These are phyloP conservation scores for Laothoe populi DNA, from an alignment of 2,888 invertebrate genomes.

Conservation along the genomic window DNA sequence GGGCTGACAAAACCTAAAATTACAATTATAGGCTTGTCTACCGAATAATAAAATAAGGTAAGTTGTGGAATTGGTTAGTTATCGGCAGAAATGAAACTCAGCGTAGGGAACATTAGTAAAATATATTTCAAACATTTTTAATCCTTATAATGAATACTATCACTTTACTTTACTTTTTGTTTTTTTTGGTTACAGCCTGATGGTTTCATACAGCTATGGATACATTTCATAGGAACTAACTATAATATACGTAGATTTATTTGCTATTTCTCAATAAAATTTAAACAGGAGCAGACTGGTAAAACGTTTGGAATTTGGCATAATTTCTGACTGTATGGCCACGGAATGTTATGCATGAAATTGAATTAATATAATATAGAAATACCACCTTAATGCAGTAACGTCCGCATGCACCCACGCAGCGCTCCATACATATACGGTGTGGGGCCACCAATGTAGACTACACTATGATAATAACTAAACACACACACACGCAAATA, in stretches of 20 bases:
- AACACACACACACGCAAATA: no score
- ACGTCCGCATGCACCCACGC: background rate
- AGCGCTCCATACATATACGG: background rate
- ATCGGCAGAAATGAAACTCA: background rate
- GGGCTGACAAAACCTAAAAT: no score
- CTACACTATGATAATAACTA: background rate
- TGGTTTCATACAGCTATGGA: background rate
- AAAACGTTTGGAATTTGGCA: no score
- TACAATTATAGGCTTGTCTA: no score
- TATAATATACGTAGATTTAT: no score
- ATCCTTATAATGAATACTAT: background rate
- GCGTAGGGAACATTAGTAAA: background rate
- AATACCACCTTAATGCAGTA: background rate
- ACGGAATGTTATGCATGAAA: background rate
- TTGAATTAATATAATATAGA: background rate
- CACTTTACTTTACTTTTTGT: slow-evolving; percentile 3
- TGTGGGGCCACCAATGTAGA: background rate
- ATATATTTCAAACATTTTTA: background rate
- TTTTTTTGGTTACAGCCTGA: background rate
- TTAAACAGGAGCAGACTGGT: no score
- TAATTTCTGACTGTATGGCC: background rate
- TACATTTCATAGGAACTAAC: no score
- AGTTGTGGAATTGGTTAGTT: no score
- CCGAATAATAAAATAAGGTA: no score
- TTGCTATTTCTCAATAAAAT: no score